A percentile compares a stretch with the other conserved stretches of the same genome.
Conservation (phyloP, 2,888 invertebrate species). For the Lasioglossum vierecki region DNA sequence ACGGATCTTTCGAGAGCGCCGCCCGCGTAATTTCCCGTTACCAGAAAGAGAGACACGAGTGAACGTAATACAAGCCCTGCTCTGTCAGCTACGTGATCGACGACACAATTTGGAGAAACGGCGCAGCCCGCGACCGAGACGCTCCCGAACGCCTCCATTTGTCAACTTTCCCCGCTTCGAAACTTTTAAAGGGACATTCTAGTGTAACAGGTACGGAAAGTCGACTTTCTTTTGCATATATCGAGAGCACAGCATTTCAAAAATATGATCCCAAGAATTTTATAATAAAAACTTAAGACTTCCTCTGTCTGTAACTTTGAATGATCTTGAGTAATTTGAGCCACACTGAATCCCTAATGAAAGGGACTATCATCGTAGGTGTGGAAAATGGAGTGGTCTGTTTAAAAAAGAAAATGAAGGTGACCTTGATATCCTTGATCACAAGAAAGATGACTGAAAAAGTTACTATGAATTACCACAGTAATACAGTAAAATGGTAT, state of each 20-base stretch:
- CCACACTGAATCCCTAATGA: too few relatives aligned
- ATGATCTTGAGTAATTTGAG: too few relatives aligned
- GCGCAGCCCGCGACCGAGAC: not conserved
- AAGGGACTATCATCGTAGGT: too few relatives aligned
- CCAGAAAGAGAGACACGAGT: not conserved
- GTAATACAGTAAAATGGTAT: not conserved
- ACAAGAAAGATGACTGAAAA: too few relatives aligned
- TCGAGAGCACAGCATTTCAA: not conserved
- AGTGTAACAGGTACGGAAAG: not conserved
- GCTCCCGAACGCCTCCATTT: not conserved
- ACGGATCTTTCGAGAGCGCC: not conserved
- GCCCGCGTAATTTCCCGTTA: conserved; percentile 21
- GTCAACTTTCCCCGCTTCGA: not conserved
- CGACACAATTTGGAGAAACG: conserved; percentile 17
- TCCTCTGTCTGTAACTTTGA: too few relatives aligned
- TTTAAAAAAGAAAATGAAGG: too few relatives aligned
- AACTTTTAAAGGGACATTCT: not conserved
- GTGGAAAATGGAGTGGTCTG: too few relatives aligned
- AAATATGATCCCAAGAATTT: not conserved
- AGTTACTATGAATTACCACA: not conserved
- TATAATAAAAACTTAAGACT: too few relatives aligned
- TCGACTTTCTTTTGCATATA: not conserved
- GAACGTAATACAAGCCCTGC: not conserved
- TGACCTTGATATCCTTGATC: too few relatives aligned
- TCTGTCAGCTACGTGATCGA: conserved; percentile 39